These are phyloP conservation scores for Chaetodon trifasciatus DNA, from an alignment of 2,797 vertebrate species.

Conservation along the genomic window DNA sequence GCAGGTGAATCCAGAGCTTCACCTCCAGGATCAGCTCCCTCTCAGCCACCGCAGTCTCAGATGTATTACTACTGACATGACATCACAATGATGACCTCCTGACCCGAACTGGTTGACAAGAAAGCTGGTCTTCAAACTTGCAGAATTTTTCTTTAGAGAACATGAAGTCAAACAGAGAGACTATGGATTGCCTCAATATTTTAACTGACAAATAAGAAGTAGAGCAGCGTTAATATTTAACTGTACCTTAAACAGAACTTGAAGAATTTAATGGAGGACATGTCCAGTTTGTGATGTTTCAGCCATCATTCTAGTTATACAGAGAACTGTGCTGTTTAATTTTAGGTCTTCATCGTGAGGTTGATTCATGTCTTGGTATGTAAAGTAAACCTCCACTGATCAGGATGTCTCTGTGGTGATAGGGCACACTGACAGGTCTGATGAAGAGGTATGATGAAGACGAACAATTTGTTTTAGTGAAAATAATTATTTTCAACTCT, in stretches of 20 bases:
- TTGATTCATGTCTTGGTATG: neutral
- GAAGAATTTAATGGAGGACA: neutral
- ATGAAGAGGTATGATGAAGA: too few species aligned
- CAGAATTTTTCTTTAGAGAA: neutral
- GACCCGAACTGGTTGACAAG: neutral
- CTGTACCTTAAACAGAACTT: neutral
- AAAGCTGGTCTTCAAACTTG: too few species aligned
- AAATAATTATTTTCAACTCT: too few species aligned
- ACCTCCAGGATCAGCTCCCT: neutral
- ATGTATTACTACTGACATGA: neutral
- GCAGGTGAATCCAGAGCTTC: neutral
- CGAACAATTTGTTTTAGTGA: too few species aligned
- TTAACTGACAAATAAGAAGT: conserved; percentile 29
- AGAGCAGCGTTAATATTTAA: conserved; percentile 39
- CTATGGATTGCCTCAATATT: conserved; percentile 43
- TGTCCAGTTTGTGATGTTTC: neutral
- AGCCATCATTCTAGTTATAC: neutral
- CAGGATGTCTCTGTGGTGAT: neutral
- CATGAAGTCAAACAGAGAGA: neutral
- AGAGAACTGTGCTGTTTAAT: neutral
- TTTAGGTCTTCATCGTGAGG: neutral
- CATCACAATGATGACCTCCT: neutral
- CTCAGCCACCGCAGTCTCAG: neutral
- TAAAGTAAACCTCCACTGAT: too few species aligned
- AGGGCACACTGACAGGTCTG: neutral